Conservation (phyloP, 1,140 invertebrate genomes). For the Neodiprion pinetum region DNA sequence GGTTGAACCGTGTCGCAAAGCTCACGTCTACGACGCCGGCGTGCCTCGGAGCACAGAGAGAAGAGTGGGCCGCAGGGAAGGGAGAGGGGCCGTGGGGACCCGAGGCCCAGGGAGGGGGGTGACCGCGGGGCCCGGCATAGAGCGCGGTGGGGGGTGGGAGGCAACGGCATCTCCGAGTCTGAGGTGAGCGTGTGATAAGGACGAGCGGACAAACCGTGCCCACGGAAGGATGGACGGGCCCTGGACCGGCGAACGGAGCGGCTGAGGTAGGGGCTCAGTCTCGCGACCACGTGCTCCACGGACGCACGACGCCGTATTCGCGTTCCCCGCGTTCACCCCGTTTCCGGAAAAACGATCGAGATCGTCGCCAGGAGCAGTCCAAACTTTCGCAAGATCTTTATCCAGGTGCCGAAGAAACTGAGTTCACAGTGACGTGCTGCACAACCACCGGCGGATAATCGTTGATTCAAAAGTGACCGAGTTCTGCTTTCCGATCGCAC, state of each 20-base stretch:
- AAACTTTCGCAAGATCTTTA: slow-evolving; percentile 8
- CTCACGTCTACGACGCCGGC: no score
- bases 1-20: no score
- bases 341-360: slow-evolving; percentile 4
- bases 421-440: slow-evolving; percentile 23
- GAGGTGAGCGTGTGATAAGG: slow-evolving; percentile 16
- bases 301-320: slow-evolving; percentile 49
- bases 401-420: slow-evolving; percentile 11
- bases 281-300: slow-evolving; percentile 60
- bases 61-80: slow-evolving; percentile 14
- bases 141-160: slow-evolving; percentile 17
- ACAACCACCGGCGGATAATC: slow-evolving; percentile 11
- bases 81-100: slow-evolving; percentile 15
- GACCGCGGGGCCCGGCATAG: no score
- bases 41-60: slow-evolving; percentile 15
- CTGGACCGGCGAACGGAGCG: slow-evolving; percentile 49
- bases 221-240: slow-evolving; percentile 50
- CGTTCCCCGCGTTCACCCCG: slow-evolving; percentile 25
- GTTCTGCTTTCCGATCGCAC: neutral
- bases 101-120: slow-evolving; percentile 21
- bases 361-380: slow-evolving; percentile 27
- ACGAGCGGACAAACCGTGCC: slow-evolving; percentile 45
- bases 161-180: neutral
- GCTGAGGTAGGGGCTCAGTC: slow-evolving; percentile 59
- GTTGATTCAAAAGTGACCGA: neutral